Conservation (phyloP, 2,888 invertebrate species). For the Dolichopus griseipennis region DNA sequence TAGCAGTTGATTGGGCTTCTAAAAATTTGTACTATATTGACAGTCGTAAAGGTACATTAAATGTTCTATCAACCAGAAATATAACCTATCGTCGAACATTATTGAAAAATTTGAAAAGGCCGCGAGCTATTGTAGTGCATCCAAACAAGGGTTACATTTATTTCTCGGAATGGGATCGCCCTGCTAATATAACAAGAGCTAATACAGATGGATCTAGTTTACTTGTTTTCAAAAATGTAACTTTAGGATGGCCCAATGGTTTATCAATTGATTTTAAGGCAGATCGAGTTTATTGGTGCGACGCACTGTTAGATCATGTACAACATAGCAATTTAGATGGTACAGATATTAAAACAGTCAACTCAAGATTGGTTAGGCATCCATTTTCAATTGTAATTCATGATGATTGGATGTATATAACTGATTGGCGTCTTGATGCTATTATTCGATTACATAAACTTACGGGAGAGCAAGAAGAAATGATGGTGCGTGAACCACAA, state of each 20-base stretch:
- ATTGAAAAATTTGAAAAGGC: slow-evolving; percentile 79
- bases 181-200: slow-evolving; percentile 91
- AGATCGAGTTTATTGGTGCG: slow-evolving; percentile 94
- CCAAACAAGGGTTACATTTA: slow-evolving; percentile 91
- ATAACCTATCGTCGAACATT: slow-evolving; percentile 75
- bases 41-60: slow-evolving; percentile 85
- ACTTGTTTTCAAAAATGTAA: slow-evolving; percentile 78
- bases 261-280: slow-evolving; percentile 82
- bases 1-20: slow-evolving; percentile 92
- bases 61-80: slow-evolving; percentile 81
- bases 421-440: slow-evolving; percentile 93
- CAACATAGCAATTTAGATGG: slow-evolving; percentile 90
- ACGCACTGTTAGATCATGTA: slow-evolving; percentile 90
- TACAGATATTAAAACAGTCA: slow-evolving; percentile 80
- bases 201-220: slow-evolving; percentile 82
- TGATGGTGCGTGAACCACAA: slow-evolving; percentile 79
- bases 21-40: slow-evolving; percentile 94
- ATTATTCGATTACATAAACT: slow-evolving; percentile 83
- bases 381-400: slow-evolving; percentile 89
- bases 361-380: slow-evolving; percentile 74
- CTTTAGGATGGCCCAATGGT: slow-evolving; percentile 96
- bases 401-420: slow-evolving; percentile 88
- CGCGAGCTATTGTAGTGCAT: slow-evolving; percentile 92
- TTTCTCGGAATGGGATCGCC: slow-evolving; percentile 93
- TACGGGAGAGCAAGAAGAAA: slow-evolving; percentile 78